Conservation (phyloP, 2,797 vertebrate genomes). For the Scleropages formosus region DNA sequence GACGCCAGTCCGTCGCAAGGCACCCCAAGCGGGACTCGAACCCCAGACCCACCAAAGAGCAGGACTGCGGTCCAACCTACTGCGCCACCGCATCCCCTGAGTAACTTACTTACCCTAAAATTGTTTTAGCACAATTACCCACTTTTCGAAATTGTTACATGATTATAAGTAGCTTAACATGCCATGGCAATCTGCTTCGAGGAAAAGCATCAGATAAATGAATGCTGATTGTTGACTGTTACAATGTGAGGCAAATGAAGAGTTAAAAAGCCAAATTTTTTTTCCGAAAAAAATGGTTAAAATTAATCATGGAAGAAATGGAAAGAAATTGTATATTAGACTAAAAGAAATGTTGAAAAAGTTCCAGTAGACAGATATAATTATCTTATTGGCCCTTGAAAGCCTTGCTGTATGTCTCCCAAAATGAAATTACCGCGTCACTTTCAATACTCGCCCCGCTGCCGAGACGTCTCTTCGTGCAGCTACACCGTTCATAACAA, state of each 20-base stretch:
- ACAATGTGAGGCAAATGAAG: slow-evolving; percentile 33
- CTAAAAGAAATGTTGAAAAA: slow-evolving; percentile 32
- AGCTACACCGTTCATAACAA: slow-evolving; percentile 10
- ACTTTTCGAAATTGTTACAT: no score
- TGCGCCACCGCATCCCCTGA: no score
- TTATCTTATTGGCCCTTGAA: slow-evolving; percentile 25
- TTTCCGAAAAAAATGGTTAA: slow-evolving; percentile 1
- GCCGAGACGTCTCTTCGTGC: slow-evolving; percentile 24
- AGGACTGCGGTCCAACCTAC: no score
- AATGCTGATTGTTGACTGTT: no score
- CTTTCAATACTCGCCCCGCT: slow-evolving; percentile 11
- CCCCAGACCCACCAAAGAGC: no score
- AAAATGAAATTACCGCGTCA: slow-evolving; percentile 34
- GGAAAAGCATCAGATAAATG: no score
- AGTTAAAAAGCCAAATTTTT: slow-evolving; percentile 31
- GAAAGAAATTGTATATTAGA: slow-evolving; percentile 40
- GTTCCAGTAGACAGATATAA: slow-evolving; percentile 38
- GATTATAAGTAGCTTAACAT: no score
- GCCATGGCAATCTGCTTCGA: no score
- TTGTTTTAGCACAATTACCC: no score
- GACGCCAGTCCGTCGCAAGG: no score
- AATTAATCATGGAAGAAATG: slow-evolving; percentile 12
- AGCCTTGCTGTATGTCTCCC: slow-evolving; percentile 16
- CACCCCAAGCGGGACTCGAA: no score
- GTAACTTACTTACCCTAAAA: no score